Conservation (phyloP, 2,888 invertebrate genomes). For the Ophioninae sp. region DNA sequence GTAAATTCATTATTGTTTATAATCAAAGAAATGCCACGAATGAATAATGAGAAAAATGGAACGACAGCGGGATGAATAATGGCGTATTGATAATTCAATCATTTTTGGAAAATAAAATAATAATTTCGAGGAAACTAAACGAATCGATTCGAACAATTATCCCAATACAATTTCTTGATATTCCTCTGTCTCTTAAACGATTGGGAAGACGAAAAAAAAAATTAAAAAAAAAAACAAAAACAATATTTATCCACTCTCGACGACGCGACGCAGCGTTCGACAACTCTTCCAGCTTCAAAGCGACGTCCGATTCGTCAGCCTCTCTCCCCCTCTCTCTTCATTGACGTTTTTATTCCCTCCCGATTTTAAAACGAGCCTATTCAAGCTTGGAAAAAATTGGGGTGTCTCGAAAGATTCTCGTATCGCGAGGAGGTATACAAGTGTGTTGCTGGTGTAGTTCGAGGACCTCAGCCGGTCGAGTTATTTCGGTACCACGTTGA, state of each 20-base stretch:
- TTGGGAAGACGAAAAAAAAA: background rate
- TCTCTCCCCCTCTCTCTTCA: background rate
- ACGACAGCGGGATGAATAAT: background rate
- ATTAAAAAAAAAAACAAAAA: too few relatives aligned
- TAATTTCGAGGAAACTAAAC: background rate
- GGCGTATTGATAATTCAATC: background rate
- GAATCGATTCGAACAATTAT: background rate
- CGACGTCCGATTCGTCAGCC: background rate
- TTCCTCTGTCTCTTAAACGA: background rate
- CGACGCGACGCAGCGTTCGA: background rate
- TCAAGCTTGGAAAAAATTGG: background rate
- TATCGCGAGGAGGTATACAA: background rate
- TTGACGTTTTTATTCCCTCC: background rate
- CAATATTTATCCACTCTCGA: background rate
- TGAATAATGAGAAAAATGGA: background rate
- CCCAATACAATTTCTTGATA: background rate
- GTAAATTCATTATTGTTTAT: too few relatives aligned
- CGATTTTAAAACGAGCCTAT: background rate
- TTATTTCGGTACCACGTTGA: constrained; percentile 40
- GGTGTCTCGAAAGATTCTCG: background rate
- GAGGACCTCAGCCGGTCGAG: constrained; percentile 28
- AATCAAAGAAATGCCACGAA: background rate
- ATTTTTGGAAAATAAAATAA: background rate
- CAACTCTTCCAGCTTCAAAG: background rate
- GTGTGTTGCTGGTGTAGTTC: background rate